These are phyloP conservation scores for Magallana ariakensis DNA, from an alignment of 1,140 invertebrate genomes.

Conservation along the genomic window DNA sequence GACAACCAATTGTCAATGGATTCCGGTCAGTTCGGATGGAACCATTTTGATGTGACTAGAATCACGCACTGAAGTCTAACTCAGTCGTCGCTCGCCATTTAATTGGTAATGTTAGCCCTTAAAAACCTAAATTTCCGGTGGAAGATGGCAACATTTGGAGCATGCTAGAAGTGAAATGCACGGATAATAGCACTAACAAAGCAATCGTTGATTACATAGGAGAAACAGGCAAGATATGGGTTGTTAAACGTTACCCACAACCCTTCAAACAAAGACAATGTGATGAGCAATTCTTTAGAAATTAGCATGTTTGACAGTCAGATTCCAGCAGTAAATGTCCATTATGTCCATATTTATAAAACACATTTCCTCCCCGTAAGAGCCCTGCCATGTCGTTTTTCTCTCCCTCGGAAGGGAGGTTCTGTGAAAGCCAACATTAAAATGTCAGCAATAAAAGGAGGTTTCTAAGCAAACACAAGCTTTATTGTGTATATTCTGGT, in stretches of 20 bases:
- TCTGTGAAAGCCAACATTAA: background rate
- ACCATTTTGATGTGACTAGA: background rate
- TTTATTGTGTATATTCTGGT: too few relatives aligned
- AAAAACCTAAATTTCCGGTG: conserved; percentile 24
- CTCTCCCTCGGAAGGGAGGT: background rate
- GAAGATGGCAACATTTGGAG: conserved; percentile 8
- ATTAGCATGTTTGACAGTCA: conserved; percentile 29
- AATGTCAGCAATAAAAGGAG: too few relatives aligned
- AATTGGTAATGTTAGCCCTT: conserved; percentile 23
- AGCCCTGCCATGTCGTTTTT: background rate
- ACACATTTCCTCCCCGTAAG: conserved; percentile 15
- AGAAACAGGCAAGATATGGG: background rate
- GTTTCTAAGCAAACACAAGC: too few relatives aligned
- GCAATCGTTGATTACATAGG: conserved; percentile 2
- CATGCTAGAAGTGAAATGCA: background rate
- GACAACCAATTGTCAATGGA: background rate
- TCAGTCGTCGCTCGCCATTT: background rate
- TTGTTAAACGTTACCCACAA: conserved; percentile 18
- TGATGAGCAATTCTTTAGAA: conserved; percentile 11
- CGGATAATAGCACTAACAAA: conserved; percentile 2
- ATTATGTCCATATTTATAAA: conserved; percentile 19
- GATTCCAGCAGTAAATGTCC: conserved; percentile 10
- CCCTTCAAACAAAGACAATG: background rate
- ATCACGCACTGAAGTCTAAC: background rate
- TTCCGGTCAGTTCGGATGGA: background rate